Percentiles rank a stretch among this genome's conserved stretches.
Evolutionary conservation across 2,888 invertebrate species (phyloP).

Genomic region (Euphydryas editha): DNA sequence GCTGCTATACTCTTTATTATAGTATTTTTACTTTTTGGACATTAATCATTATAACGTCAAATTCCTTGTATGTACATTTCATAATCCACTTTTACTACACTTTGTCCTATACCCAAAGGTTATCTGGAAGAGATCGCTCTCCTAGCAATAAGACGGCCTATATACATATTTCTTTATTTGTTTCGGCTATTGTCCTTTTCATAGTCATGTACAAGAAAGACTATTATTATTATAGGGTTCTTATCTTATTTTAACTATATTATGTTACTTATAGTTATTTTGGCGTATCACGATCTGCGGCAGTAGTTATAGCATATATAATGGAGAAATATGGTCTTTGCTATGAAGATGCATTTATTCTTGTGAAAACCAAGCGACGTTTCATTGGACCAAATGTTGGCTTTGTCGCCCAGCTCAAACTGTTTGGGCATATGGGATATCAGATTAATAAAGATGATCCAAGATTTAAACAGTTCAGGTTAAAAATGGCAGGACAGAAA

Average conservation of each 20-base stretch:
- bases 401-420: conserved; percentile 89
- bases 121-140: too few species aligned
- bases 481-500: conserved; percentile 91
- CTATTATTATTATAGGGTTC: too few species aligned
- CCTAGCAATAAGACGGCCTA: too few species aligned
- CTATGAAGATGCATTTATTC: conserved; percentile 86
- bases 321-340: conserved; percentile 93
- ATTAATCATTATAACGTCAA: too few species aligned
- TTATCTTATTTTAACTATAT: not conserved
- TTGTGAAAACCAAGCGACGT: conserved; percentile 87
- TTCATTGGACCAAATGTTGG: conserved; percentile 92
- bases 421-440: conserved; percentile 91
- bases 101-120: too few species aligned
- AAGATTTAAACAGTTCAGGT: conserved; percentile 89
- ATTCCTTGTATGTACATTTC: too few species aligned
- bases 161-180: too few species aligned
- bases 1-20: too few species aligned
- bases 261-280: conserved; percentile 86
- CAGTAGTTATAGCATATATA: conserved; percentile 92
- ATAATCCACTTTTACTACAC: too few species aligned
- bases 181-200: too few species aligned
- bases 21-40: too few species aligned
- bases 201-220: too few species aligned
- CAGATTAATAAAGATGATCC: conserved; percentile 87
- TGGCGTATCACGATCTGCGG: conserved; percentile 95